Base-by-base conservation (phyloP, 2,888 invertebrate genomes). In the Zonitis immaculata region DNA sequence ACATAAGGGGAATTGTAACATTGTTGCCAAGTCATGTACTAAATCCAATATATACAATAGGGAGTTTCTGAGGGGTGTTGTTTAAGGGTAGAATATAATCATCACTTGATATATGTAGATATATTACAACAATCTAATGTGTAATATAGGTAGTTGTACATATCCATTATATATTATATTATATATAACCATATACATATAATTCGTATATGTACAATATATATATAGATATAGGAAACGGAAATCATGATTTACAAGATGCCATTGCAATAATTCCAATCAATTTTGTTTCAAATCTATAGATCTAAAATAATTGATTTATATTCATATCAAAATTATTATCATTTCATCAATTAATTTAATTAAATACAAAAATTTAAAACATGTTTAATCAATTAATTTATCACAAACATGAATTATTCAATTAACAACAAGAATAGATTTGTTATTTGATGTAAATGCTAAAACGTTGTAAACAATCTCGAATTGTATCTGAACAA, bases 291-390 rank as follows among this genome's bases (percentile, higher is more conserved):
- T n/a, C 20, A 11, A 39, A 20, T 18, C 20, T n/a, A n/a, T 5
- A 39, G 58, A 58, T 39, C 39, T 39, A n/a, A n/a, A n/a, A 20
- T 35, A 35, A 35, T 32, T 32, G 7, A 32, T 32, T 32, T 32
- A 32, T 35, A 16, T 35, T 2, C 3, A 18, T 20, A 9, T 39
- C 22, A 4, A 5, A 22, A 4, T 22, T 22, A 22, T 22, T 22
- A 22, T 22, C 3, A 22, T 22, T 5, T 22, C 22, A 22, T 22
- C 22, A 22, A 22, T 22, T 22, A 22, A 4, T 22, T 4, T 22
- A 4, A 22, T 22, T 22, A n/a, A n/a, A n/a, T n/a, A n/a, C n/a
- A n/a, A n/a, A n/a, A n/a, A n/a, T n/a, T n/a, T n/a, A n/a, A n/a
- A n/a, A n/a, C n/a, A n/a, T n/a, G n/a, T n/a, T n/a, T n/a, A n/a